Conservation (phyloP, 1,140 invertebrate genomes). For the Sarcophaga bullata region DNA sequence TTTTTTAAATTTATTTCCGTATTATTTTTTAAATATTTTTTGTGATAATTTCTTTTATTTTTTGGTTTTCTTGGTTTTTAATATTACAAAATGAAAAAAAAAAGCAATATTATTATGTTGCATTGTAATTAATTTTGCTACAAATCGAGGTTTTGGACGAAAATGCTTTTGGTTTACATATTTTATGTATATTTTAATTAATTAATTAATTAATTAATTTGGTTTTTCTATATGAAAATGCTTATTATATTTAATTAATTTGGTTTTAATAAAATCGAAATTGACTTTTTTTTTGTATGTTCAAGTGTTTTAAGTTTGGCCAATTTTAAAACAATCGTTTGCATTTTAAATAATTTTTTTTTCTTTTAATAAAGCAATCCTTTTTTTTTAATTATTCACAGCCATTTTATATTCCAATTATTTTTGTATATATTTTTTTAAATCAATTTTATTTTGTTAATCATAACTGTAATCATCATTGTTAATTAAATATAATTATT, state of each 20-base stretch:
- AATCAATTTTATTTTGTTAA: not conserved
- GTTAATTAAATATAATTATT: conserved; percentile 38
- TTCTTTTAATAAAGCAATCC: conserved; percentile 11
- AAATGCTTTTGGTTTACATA: not conserved
- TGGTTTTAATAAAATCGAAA: conserved; percentile 23
- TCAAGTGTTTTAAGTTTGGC: not conserved
- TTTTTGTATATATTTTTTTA: not conserved
- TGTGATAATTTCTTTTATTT: not conserved
- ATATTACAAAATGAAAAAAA: not conserved
- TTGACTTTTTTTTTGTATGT: not conserved
- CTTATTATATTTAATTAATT: not conserved
- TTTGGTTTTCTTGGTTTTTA: not conserved
- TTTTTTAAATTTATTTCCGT: not conserved
- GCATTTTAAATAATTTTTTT: conserved; percentile 15
- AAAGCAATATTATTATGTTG: not conserved
- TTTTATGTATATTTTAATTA: not conserved
- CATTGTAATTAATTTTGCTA: not conserved
- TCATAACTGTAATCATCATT: not conserved
- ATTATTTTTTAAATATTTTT: not conserved
- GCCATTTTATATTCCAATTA: conserved; percentile 35
- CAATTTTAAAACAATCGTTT: not conserved
- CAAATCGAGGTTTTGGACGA: not conserved
- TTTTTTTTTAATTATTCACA: conserved; percentile 24
- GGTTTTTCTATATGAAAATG: conserved; percentile 19
- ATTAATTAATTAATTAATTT: not conserved